These are phyloP conservation scores for Sphecodes monilicornis DNA, from an alignment of 2,888 invertebrate genomes.

Conservation along the genomic window DNA sequence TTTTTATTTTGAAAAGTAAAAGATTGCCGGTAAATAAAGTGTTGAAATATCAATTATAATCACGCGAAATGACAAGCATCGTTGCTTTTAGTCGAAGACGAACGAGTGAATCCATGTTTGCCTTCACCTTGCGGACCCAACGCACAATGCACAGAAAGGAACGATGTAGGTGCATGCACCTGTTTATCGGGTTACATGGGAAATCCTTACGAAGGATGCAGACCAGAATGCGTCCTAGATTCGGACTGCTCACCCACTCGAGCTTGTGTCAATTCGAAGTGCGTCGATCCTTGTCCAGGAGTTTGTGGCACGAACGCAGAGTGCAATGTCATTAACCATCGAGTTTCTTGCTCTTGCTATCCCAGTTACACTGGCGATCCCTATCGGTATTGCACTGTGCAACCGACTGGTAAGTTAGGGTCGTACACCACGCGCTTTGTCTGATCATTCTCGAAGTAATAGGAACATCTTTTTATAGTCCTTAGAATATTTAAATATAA, in stretches of 20 bases:
- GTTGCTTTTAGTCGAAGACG: constrained; percentile 42
- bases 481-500: background rate
- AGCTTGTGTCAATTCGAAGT: constrained; percentile 86
- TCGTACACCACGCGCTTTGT: background rate
- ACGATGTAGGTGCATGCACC: constrained; percentile 85
- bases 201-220: constrained; percentile 87
- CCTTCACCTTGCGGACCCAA: constrained; percentile 85
- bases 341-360: constrained; percentile 88
- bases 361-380: constrained; percentile 86
- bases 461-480: background rate
- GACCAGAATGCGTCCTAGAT: constrained; percentile 86
- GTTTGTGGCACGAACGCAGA: constrained; percentile 85
- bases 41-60: background rate
- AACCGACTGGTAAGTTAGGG: constrained; percentile 63
- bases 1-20: no score
- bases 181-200: constrained; percentile 86
- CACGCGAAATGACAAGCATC: background rate
- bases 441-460: background rate
- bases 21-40: no score
- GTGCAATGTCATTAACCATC: constrained; percentile 73
- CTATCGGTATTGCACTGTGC: constrained; percentile 89
- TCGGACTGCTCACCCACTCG: constrained; percentile 86
- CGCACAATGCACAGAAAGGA: constrained; percentile 85
- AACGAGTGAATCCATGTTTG: constrained; percentile 77
- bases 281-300: constrained; percentile 87